phyloP scores from a whole-genome alignment of 1,140 invertebrate genomes.

The Aphidius gifuensis region DNA sequence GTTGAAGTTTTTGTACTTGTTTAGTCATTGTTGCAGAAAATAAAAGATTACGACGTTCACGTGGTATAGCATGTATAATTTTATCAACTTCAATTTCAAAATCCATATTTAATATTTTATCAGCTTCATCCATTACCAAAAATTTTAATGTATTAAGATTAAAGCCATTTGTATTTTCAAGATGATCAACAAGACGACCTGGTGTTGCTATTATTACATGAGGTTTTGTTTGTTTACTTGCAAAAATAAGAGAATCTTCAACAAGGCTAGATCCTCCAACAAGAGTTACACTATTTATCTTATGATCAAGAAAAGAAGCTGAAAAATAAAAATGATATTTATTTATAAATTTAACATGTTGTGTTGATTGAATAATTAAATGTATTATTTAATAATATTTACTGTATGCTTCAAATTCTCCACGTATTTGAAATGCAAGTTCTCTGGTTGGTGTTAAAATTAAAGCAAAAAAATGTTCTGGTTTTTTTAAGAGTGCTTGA shows the following conservation, averaged over 20 bases:
- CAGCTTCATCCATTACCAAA: conserved; percentile 94
- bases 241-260: conserved; percentile 67
- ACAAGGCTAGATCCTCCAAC: conserved; percentile 76
- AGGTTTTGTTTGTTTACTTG: conserved; percentile 55
- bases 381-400: conserved; percentile 28
- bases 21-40: conserved; percentile 99
- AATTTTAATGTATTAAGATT: conserved; percentile 84
- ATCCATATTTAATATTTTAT: conserved; percentile 93
- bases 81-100: conserved; percentile 96
- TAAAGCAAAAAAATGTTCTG: conserved; percentile 72
- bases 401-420: conserved; percentile 85
- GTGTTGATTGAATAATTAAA: too few relatives aligned
- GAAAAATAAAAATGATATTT: too few relatives aligned
- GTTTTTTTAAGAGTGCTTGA: conserved; percentile 62
- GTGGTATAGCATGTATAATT: conserved; percentile 87
- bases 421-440: conserved; percentile 82
- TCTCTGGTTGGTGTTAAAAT: conserved; percentile 78
- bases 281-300: conserved; percentile 68
- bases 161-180: conserved; percentile 94
- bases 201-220: conserved; percentile 50
- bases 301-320: conserved; percentile 53
- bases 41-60: conserved; percentile 81
- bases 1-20: conserved; percentile 94
- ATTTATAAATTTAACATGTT: too few relatives aligned
- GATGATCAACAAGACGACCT: conserved; percentile 83